A percentile compares a stretch with the other conserved stretches of the same genome.
phyloP scores from a whole-genome alignment of 2,113 vertebrate genomes.

The Tringa solitaria region DNA sequence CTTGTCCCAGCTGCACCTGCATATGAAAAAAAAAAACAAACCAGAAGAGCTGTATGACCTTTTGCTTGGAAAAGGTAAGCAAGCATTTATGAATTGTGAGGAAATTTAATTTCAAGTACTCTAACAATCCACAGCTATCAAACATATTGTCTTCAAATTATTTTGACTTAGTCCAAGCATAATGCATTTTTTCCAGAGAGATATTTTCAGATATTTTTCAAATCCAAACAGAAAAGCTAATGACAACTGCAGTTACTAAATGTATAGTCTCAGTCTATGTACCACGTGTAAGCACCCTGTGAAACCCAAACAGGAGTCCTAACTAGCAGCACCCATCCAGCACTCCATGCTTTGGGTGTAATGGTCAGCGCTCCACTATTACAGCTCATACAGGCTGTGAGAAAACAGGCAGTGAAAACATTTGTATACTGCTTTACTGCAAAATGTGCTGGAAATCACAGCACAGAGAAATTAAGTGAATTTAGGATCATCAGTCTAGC shows the following conservation, averaged over 20 bases:
- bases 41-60: background rate
- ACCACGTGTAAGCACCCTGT: rapidly evolving
- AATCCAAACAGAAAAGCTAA: background rate
- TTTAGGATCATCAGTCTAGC: background rate
- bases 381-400: background rate
- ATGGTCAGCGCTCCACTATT: background rate
- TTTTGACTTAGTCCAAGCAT: background rate
- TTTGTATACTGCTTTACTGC: background rate
- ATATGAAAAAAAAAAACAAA: background rate
- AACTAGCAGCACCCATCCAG: background rate
- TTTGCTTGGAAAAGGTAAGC: background rate
- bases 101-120: background rate
- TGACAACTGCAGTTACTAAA: background rate
- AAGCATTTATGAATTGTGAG: background rate
- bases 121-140: background rate
- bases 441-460: background rate
- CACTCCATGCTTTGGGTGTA: background rate
- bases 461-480: background rate
- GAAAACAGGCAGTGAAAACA: background rate
- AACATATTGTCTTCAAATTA: background rate
- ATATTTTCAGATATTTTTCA: background rate
- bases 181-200: background rate
- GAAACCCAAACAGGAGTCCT: background rate
- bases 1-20: constrained; percentile 88
- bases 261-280: background rate